Evolutionary conservation across 2,888 invertebrate species (phyloP), one percentile per base, ranked within the genome.

Genomic region (Lochmaea crataegi): DNA sequence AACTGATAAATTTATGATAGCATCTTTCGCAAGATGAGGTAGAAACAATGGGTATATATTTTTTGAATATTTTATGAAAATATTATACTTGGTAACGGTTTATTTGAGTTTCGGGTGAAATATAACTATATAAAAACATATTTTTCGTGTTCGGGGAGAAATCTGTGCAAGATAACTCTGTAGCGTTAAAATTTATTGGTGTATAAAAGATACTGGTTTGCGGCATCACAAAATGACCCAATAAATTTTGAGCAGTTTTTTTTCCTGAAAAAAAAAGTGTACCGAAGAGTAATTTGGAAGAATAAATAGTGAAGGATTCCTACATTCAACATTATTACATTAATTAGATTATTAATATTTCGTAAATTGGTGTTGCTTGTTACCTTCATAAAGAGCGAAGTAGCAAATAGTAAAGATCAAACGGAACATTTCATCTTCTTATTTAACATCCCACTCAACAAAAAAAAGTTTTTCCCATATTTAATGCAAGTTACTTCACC

Each of bases 11-110:
- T 38, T 73, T 73, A 73, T 72, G 65, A 67, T 60, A 57, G 22
- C 60, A 53, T 14, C 32, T 26, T 68, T 68, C 51, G 65, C 57
- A 12, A 57, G 16, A 70, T 57, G 26, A 74, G 16, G 51, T 66
- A 68, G 64, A 68, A 72, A 68, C 67, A 68, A 68, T 72, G 51
- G 58, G 51, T 57, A 26, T 38, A 65, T 65, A 53, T 51, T 65
- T 16, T 53, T 38, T 53, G n/a, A 38, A 38, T n/a, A 26, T 65
- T 65, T 65, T 53, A 48, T 11, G 38, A 18, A 42, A 42, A 63
- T 45, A 45, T 16, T 38, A 63, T 63, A 18, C 6, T 38, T 18
- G 5, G 41, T 41, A 16, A 16, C 61, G 38, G 61, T 42, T 63
- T 63, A 63, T 42, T 63, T 42, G 41, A 12, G 22, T 12, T 42